phyloP scores from a whole-genome alignment of 2,888 invertebrate species.

The Papilio demoleus region DNA sequence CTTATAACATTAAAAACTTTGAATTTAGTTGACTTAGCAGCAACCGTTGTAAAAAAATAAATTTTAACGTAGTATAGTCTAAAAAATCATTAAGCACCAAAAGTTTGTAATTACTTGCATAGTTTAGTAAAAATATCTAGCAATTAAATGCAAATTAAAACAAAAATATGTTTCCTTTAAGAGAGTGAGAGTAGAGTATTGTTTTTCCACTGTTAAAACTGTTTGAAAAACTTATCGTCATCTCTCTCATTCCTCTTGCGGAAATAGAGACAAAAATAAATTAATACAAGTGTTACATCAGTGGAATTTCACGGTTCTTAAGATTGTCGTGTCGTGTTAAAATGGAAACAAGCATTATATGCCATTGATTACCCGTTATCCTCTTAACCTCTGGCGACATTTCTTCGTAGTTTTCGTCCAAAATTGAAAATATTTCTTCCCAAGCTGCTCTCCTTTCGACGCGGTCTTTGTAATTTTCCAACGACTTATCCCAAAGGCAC shows the following conservation, averaged over 20 bases:
- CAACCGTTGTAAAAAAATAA: too few relatives aligned
- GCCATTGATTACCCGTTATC: slow-evolving; percentile 58
- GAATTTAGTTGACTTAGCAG: too few relatives aligned
- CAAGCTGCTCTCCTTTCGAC: slow-evolving; percentile 69
- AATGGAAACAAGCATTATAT: slow-evolving; percentile 28
- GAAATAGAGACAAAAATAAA: background rate
- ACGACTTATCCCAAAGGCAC: slow-evolving; percentile 73
- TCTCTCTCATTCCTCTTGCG: background rate
- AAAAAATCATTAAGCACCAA: background rate
- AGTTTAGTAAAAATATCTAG: background rate
- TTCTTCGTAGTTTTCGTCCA: slow-evolving; percentile 66
- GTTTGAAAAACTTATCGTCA: background rate
- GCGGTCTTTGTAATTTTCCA: slow-evolving; percentile 72
- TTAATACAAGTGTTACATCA: background rate
- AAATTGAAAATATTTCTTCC: slow-evolving; percentile 67
- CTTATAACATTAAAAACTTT: too few relatives aligned
- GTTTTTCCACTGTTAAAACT: background rate
- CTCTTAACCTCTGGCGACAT: slow-evolving; percentile 65
- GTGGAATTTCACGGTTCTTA: slow-evolving; percentile 3
- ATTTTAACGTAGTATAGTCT: too few relatives aligned
- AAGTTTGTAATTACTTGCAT: background rate
- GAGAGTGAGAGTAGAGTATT: background rate
- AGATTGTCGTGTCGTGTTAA: slow-evolving; percentile 32
- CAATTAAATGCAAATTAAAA: background rate
- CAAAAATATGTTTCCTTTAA: background rate